Base-by-base conservation (phyloP, 2,888 invertebrate species). In the Aelia acuminata region DNA sequence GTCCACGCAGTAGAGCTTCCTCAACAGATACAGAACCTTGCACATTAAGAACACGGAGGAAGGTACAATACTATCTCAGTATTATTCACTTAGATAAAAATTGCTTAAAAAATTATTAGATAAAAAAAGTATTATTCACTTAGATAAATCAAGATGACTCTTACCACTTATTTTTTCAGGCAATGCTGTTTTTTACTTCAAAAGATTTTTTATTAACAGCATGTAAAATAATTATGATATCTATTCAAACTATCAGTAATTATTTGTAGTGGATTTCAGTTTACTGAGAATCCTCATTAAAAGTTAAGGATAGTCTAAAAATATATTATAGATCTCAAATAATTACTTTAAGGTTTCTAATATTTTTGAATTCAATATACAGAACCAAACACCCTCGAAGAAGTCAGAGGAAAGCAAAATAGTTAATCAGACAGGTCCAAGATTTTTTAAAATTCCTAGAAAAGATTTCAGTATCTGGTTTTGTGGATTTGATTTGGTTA, bases 11-110 rank as follows among this genome's bases (percentile, higher is more conserved):
- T 89, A 90, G 92, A 86, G 92, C 92, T 80, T 92, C 92, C 31
- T 92, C 92, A 50, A 92, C 92, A 26, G 92, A 92, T 91, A 92
- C 92, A 10, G 92, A 92, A 87, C 91, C 90, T 22, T 92, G 92
- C 84, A 92, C 93, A 18, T 91, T 93, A 47, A 91, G 92, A 87
- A 91, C 92, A 89, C 90, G 93, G 26, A 91, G 93, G 89, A 92
- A 92, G 91, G 92, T 93, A 88, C 0, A 43, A 80, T 43, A 18
- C 35, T 70, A 7, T 11, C 15, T 31, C 15, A 15, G 18, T 70
- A 20, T 84, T 43, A 50, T 39, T 85, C 39, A 31, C 35, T 70
- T 35, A 35, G 18, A 18, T 70, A 31, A 35, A 35, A 48, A 47
- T 18, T 47, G 7, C 4, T 22, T 48, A 1, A 26, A 47, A 1